phyloP scores from a whole-genome alignment of 2,888 invertebrate genomes.

The Cremastinae sp. region DNA sequence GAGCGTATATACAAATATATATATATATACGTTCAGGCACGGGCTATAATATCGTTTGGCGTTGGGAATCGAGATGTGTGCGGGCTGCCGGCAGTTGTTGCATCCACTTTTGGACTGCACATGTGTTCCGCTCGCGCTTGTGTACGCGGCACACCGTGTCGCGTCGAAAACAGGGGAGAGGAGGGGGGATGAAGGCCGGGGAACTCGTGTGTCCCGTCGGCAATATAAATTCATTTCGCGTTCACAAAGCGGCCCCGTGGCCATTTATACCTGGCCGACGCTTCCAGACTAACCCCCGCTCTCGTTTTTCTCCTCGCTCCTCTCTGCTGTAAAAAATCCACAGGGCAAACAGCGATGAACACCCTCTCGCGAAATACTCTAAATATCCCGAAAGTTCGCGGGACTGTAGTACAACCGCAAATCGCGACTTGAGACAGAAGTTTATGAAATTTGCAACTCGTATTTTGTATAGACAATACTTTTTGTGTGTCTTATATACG shows the following conservation, averaged over 20 bases:
- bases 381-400: neutral
- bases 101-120: slow-evolving; percentile 44
- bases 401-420: slow-evolving; percentile 25
- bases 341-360: slow-evolving; percentile 1
- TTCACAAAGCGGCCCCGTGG: slow-evolving; percentile 77
- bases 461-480: too few relatives aligned
- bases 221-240: slow-evolving; percentile 77
- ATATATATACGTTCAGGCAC: slow-evolving; percentile 7
- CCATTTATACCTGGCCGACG: slow-evolving; percentile 79
- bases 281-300: slow-evolving; percentile 71
- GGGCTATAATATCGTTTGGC: slow-evolving; percentile 28
- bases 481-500: too few relatives aligned
- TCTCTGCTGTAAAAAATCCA: slow-evolving; percentile 61
- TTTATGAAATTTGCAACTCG: too few relatives aligned
- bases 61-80: slow-evolving; percentile 49
- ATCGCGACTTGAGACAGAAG: slow-evolving; percentile 28
- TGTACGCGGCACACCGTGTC: slow-evolving; percentile 33
- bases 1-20: slow-evolving; percentile 23
- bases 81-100: slow-evolving; percentile 44
- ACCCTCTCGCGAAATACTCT: neutral
- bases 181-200: slow-evolving; percentile 22
- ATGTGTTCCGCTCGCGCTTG: slow-evolving; percentile 1
- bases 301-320: slow-evolving; percentile 62
- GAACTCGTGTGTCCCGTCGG: slow-evolving; percentile 61
- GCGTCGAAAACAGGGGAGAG: slow-evolving; percentile 30